Conservation (phyloP, 2,113 vertebrate species). For the Tyrannus savana region DNA sequence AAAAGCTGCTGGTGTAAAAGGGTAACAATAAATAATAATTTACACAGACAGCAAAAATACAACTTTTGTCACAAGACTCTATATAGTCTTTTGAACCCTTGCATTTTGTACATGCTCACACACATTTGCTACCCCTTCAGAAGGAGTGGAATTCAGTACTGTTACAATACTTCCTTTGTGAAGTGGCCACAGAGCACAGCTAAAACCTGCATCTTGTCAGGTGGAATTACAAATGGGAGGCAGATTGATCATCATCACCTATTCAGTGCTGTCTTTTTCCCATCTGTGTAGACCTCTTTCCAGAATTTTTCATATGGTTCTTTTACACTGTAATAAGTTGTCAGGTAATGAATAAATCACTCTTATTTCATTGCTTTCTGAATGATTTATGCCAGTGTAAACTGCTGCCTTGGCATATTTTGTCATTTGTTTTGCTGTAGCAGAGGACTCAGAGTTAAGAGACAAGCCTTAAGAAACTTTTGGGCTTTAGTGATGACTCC, state of each 20-base stretch:
- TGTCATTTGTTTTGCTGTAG: not conserved
- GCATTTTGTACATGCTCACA: not conserved
- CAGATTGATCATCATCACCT: conserved; percentile 12
- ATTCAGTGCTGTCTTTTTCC: conserved; percentile 13
- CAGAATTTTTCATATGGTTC: not conserved
- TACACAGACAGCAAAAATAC: not conserved
- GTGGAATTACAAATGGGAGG: conserved; percentile 1
- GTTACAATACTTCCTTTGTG: not conserved
- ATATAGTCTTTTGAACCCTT: not conserved
- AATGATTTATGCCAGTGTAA: not conserved
- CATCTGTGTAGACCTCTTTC: conserved; percentile 8
- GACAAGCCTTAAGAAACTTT: not conserved
- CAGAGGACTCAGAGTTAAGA: not conserved
- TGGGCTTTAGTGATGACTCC: not conserved
- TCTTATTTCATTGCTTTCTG: not conserved
- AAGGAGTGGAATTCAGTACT: not conserved
- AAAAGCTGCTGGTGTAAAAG: not conserved
- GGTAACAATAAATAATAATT: not conserved
- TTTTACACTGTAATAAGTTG: conserved; percentile 10
- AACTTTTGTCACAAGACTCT: not conserved
- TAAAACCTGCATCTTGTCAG: conserved; percentile 23
- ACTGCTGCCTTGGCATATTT: not conserved
- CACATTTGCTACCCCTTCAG: not conserved
- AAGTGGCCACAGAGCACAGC: not conserved
- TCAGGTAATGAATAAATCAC: conserved; percentile 39